These are phyloP conservation scores for Dynastes hyllus DNA, from an alignment of 2,888 invertebrate genomes.

Conservation along the genomic window DNA sequence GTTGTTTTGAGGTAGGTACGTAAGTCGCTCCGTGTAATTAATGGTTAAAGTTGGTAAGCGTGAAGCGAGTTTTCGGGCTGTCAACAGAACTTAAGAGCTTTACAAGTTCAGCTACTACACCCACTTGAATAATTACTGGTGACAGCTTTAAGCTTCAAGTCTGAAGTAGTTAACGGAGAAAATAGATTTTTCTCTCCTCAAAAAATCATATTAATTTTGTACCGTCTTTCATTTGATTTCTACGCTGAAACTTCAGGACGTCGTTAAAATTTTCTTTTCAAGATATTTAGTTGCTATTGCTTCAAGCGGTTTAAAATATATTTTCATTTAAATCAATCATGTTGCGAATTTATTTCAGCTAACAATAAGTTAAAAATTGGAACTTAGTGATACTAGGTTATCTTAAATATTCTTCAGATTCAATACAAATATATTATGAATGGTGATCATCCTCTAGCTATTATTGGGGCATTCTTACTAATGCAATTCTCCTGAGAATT, in stretches of 20 bases:
- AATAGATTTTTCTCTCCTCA: conserved; percentile 60
- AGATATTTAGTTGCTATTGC: conserved; percentile 7
- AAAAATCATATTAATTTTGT: conserved; percentile 46
- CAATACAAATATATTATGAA: no score
- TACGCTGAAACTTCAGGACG: conserved; percentile 22
- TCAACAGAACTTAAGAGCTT: conserved; percentile 67
- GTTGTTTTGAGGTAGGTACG: conserved; percentile 60
- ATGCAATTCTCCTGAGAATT: neutral
- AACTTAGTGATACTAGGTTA: no score
- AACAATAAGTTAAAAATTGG: no score
- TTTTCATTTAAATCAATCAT: neutral
- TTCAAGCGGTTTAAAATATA: neutral
- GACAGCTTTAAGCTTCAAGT: conserved; percentile 66
- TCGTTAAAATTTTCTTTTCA: conserved; percentile 19
- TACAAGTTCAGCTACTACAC: conserved; percentile 66
- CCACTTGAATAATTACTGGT: conserved; percentile 69
- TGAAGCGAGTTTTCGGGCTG: conserved; percentile 62
- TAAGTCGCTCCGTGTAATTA: conserved; percentile 67
- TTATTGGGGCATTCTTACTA: no score
- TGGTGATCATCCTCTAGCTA: no score
- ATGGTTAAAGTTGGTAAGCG: conserved; percentile 68
- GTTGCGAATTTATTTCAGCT: neutral
- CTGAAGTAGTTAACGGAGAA: conserved; percentile 66
- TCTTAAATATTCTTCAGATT: no score
- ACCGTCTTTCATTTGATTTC: conserved; percentile 42